A percentile compares a stretch with the other conserved stretches of the same genome.
phyloP scores from a whole-genome alignment of 2,797 vertebrate species.

The Lithobates pipiens region DNA sequence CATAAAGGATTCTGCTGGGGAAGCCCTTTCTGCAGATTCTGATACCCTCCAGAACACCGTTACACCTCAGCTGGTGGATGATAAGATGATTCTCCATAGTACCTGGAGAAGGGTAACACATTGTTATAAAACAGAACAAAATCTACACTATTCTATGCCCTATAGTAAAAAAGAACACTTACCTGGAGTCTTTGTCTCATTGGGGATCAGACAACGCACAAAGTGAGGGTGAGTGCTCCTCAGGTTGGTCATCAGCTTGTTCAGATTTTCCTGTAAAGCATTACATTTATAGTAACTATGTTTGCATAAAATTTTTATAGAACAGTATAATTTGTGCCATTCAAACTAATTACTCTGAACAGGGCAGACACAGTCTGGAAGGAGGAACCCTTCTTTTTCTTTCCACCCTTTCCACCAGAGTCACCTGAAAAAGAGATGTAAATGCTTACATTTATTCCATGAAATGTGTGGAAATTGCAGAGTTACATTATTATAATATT shows the following conservation, averaged over 20 bases:
- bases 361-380: constrained; percentile 75
- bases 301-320: not conserved
- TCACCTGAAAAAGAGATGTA: not conserved
- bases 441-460: not conserved
- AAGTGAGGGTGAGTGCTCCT: constrained; percentile 66
- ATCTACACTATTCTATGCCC: too few species aligned
- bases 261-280: constrained; percentile 67
- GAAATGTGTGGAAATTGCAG: not conserved
- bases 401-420: constrained; percentile 66
- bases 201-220: constrained; percentile 66
- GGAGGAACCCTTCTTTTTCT: constrained; percentile 74
- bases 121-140: not conserved
- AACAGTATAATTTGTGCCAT: not conserved
- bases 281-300: not conserved
- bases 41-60: constrained; percentile 78
- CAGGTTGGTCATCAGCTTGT: constrained; percentile 63
- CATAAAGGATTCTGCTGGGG: constrained; percentile 78
- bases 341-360: constrained; percentile 68
- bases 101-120: constrained; percentile 2
- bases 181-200: constrained; percentile 2
- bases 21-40: constrained; percentile 82
- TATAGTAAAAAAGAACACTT: too few species aligned
- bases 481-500: not conserved
- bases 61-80: constrained; percentile 79
- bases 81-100: constrained; percentile 76